A percentile compares a stretch with the other conserved stretches of the same genome.
phyloP scores from a whole-genome alignment of 2,888 invertebrate genomes.

The Megaustenia siamemsis region DNA sequence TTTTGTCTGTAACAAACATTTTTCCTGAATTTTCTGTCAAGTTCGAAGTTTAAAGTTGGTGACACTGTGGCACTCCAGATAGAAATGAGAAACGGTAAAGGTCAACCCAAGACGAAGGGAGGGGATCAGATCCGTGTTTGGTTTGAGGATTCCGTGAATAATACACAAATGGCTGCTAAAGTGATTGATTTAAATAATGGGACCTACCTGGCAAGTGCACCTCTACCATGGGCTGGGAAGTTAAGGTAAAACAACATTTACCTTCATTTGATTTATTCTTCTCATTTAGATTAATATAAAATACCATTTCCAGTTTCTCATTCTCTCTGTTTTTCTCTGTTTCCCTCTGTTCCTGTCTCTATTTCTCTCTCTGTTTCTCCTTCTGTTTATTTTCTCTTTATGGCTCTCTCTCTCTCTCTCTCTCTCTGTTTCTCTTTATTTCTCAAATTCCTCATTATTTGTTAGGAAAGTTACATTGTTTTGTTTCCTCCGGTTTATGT shows the following conservation, averaged over 20 bases:
- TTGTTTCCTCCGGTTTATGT: no score
- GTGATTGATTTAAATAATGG: conserved; percentile 53
- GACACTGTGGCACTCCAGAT: conserved; percentile 44
- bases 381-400: no score
- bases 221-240: conserved; percentile 40
- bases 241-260: not conserved
- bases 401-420: no score
- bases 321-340: no score
- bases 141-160: conserved; percentile 14
- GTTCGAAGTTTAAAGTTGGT: conserved; percentile 1
- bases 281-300: not conserved
- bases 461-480: no score
- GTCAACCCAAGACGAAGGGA: conserved; percentile 29
- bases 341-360: no score
- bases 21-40: not conserved
- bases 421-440: no score
- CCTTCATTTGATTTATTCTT: not conserved
- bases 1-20: not conserved
- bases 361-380: no score
- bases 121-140: conserved; percentile 51
- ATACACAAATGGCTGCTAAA: conserved; percentile 26
- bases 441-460: no score
- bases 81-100: conserved; percentile 28
- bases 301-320: no score
- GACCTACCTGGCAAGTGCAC: conserved; percentile 44